Evolutionary conservation across 2,797 vertebrate species (phyloP), one percentile per base, ranked within the genome.

Genomic region (Cossypha polioptera): DNA sequence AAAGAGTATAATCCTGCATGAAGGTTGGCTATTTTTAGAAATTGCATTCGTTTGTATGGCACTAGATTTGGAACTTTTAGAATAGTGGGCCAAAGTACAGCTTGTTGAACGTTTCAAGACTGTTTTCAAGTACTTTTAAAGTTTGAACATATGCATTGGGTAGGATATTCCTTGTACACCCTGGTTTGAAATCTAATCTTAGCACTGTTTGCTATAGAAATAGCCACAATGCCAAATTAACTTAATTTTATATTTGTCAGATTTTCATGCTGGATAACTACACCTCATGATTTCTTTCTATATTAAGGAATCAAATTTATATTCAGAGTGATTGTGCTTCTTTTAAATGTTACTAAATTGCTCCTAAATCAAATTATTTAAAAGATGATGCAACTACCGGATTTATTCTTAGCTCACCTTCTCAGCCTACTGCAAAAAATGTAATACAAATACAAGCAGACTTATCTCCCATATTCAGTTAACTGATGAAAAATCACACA

Each of bases 331-430:
- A 91, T 79, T 88, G 36, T 77, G 24, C 33, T 71, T 77, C 21
- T 94, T 92, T 77, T 74, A 83, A 83, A 57, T 10, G 17, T 57
- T 47, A 33, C 50, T 92, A 63, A 86, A 85, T 83, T 90, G 29
- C 57, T 90, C 86, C 83, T 79, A 88, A 93, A 85, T 88, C 26
- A 15, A 80, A 61, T 93, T 91, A 73, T 86, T 92, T 93, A 57
- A 77, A 59, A 74, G 33, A 91, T 83, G 61, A 92, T 2, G 2
- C 26, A 86, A 68, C 40, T 80, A 58, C 21, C 48, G 74, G 55
- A 62, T 73, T 91, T 96, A 88, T 94, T 93, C 57, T 80, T 91
- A 55, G 86, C 42, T 95, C 21, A 13, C 21, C 15, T 40, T 80
- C 68, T 86, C 61, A 80, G 57, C 36, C 72, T 74, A 45, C 61